These are phyloP conservation scores for Melinopterus prodromus DNA, from an alignment of 2,888 invertebrate genomes.

Conservation along the genomic window DNA sequence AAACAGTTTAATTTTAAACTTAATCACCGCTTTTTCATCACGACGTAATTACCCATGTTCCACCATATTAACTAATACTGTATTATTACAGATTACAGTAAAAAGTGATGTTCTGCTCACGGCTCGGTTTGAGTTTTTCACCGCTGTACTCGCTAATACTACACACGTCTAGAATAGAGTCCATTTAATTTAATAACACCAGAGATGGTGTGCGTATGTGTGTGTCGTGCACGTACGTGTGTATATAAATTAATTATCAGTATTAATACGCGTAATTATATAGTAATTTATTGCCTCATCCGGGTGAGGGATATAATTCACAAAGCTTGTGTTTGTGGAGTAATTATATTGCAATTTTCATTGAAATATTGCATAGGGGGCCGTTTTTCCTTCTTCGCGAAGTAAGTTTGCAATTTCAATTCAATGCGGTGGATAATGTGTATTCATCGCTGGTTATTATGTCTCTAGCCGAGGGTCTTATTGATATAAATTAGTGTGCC, in stretches of 20 bases:
- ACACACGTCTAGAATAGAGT: conserved; percentile 13
- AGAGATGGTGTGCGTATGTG: neutral
- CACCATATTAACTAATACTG: conserved; percentile 26
- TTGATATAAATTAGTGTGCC: neutral
- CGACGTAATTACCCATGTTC: conserved; percentile 13
- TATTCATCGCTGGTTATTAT: neutral
- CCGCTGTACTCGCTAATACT: neutral
- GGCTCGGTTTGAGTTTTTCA: neutral
- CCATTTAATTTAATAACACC: conserved; percentile 28
- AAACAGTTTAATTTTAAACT: conserved; percentile 24
- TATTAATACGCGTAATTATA: conserved; percentile 36
- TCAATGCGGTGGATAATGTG: neutral
- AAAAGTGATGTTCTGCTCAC: conserved; percentile 7
- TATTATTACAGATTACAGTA: conserved; percentile 19
- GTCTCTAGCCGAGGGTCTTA: neutral
- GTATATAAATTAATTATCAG: conserved; percentile 36
- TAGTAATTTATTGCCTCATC: conserved; percentile 32
- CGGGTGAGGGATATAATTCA: conserved; percentile 25
- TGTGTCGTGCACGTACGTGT: neutral
- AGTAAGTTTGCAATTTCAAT: conserved; percentile 5
- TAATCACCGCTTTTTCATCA: conserved; percentile 24
- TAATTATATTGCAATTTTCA: conserved; percentile 37
- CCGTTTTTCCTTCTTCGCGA: conserved; percentile 20
- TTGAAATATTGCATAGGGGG: conserved; percentile 22
- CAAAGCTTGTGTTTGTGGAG: conserved; percentile 31